Percentiles rank a stretch among this genome's conserved stretches.
phyloP scores from a whole-genome alignment of 2,888 invertebrate species.

The Spodoptera picta region DNA sequence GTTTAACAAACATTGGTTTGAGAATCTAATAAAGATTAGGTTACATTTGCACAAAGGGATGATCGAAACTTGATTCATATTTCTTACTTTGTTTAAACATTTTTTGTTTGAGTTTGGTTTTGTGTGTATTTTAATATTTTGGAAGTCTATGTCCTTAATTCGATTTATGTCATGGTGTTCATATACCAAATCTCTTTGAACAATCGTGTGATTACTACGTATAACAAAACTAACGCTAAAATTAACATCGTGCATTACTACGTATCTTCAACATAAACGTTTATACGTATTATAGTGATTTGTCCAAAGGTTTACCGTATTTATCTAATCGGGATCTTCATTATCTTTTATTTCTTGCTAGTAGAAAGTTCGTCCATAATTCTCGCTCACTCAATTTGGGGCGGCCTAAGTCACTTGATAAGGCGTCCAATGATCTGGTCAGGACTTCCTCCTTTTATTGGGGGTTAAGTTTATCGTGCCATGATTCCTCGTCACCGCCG shows the following conservation, averaged over 20 bases:
- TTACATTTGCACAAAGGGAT: conserved; percentile 73
- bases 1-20: conserved; percentile 86
- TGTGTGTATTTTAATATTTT: not conserved
- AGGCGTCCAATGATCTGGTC: conserved; percentile 82
- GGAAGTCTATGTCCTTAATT: not conserved
- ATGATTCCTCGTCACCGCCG: conserved; percentile 77
- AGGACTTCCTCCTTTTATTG: conserved; percentile 81
- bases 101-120: conserved; percentile 22
- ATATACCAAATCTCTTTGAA: too few species aligned
- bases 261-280: conserved; percentile 25
- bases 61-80: conserved; percentile 51
- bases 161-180: not conserved
- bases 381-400: conserved; percentile 85
- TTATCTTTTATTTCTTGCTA: conserved; percentile 82
- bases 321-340: conserved; percentile 83
- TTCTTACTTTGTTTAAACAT: conserved; percentile 15
- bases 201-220: too few species aligned
- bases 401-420: conserved; percentile 80
- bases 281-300: conserved; percentile 44
- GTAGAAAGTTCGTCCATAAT: conserved; percentile 85
- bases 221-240: not conserved
- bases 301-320: conserved; percentile 73
- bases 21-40: conserved; percentile 81
- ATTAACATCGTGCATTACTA: conserved; percentile 6
- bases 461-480: conserved; percentile 78